A percentile compares a stretch with the other conserved stretches of the same genome.
Evolutionary conservation across 2,113 vertebrate species (phyloP).

Genomic region (Ellobius talpinus): DNA sequence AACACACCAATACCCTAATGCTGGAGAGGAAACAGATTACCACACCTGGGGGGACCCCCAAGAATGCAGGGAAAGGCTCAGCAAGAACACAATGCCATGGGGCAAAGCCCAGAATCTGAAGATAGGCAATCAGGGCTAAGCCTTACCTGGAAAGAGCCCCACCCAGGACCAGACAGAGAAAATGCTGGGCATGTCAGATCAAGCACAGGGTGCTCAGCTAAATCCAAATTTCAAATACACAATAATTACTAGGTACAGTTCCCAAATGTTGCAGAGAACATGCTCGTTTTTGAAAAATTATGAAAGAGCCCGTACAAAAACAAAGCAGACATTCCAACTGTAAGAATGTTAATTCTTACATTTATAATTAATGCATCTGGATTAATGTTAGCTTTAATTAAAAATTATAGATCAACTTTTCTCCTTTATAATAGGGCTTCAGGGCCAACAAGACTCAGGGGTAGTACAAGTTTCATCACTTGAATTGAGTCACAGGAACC

Average conservation of each 20-base stretch:
- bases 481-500: neutral
- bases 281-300: neutral
- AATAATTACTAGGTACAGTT: too few species aligned
- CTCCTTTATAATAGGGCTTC: neutral
- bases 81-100: rapidly evolving
- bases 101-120: neutral
- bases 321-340: neutral
- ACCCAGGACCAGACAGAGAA: neutral
- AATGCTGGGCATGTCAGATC: neutral
- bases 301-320: neutral
- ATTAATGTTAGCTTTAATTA: neutral
- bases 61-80: rapidly evolving
- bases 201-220: neutral
- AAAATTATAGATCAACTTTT: neutral
- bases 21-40: rapidly evolving
- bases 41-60: rapidly evolving
- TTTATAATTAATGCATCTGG: neutral
- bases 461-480: neutral
- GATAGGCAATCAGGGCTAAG: too few species aligned
- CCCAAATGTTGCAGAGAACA: neutral
- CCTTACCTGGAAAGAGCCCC: rapidly evolving
- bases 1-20: rapidly evolving
- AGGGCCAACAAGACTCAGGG: too few species aligned
- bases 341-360: too few species aligned
- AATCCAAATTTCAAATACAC: neutral